Evolutionary conservation across 2,113 vertebrate genomes (phyloP).

Genomic region (Meriones unguiculatus): DNA sequence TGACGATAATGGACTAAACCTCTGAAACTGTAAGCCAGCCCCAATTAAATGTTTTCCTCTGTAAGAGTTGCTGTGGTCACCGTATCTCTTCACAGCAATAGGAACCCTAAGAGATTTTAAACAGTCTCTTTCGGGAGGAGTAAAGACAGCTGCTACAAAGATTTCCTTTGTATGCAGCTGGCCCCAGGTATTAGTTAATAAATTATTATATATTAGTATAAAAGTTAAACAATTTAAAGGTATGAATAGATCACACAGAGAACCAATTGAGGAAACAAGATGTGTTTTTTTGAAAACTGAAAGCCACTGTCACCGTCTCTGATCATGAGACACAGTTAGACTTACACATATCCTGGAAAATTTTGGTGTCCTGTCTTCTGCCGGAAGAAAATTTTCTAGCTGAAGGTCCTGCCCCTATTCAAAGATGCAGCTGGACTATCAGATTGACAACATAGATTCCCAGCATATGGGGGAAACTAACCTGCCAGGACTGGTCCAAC

Average conservation of each 20-base stretch:
- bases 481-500: not conserved
- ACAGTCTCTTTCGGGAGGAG: not conserved
- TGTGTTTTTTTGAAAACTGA: not conserved
- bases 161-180: not conserved
- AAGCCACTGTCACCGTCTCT: not conserved
- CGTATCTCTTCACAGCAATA: not conserved
- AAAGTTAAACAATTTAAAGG: not conserved
- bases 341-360: not conserved
- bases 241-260: not conserved
- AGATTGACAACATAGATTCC: not conserved
- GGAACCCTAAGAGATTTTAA: not conserved
- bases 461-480: not conserved
- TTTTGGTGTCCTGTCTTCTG: not conserved
- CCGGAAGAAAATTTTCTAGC: not conserved
- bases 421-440: not conserved
- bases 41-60: not conserved
- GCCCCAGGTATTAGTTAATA: not conserved
- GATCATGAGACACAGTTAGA: not conserved
- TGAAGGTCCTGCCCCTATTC: not conserved
- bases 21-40: not conserved
- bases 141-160: not conserved
- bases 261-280: not conserved
- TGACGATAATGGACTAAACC: not conserved
- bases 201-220: not conserved
- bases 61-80: not conserved